Conservation (phyloP, 2,797 vertebrate species). For the Danionella dracula region DNA sequence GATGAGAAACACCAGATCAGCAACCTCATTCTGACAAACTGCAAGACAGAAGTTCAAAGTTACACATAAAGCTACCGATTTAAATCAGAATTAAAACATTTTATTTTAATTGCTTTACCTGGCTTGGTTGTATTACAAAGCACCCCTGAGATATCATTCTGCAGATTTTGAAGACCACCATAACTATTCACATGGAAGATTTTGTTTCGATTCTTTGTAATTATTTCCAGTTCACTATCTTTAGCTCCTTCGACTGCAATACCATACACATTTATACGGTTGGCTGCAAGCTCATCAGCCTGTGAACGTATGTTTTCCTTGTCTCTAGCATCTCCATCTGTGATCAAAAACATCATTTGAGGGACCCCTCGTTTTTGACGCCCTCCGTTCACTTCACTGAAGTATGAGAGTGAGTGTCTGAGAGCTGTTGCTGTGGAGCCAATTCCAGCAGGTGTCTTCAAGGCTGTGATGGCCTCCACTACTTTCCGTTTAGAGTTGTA, state of each 20-base stretch:
- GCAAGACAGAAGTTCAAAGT: too few species aligned
- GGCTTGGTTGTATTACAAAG: slow-evolving; percentile 68
- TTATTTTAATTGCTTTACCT: slow-evolving; percentile 56
- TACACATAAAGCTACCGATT: too few species aligned
- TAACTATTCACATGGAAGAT: slow-evolving; percentile 68
- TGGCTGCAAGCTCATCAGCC: slow-evolving; percentile 45
- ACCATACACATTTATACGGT: slow-evolving; percentile 60
- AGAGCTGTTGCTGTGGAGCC: slow-evolving; percentile 69
- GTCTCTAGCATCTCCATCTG: slow-evolving; percentile 68
- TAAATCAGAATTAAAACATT: too few species aligned
- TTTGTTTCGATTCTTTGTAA: slow-evolving; percentile 52
- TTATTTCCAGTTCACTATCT: slow-evolving; percentile 58
- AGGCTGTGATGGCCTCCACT: slow-evolving; percentile 51
- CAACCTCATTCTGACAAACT: slow-evolving; percentile 67
- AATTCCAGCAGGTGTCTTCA: slow-evolving; percentile 43
- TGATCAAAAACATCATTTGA: slow-evolving; percentile 74
- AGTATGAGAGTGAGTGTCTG: slow-evolving; percentile 56
- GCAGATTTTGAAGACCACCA: slow-evolving; percentile 56
- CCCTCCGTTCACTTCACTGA: slow-evolving; percentile 57
- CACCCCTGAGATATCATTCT: slow-evolving; percentile 58
- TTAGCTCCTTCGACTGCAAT: slow-evolving; percentile 65
- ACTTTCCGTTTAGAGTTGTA: slow-evolving; percentile 54
- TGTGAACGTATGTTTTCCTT: slow-evolving; percentile 20
- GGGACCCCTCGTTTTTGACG: slow-evolving; percentile 49
- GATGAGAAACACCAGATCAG: slow-evolving; percentile 77